Base-by-base conservation (phyloP, 2,797 vertebrate genomes). In the Gymnocypris eckloni region DNA sequence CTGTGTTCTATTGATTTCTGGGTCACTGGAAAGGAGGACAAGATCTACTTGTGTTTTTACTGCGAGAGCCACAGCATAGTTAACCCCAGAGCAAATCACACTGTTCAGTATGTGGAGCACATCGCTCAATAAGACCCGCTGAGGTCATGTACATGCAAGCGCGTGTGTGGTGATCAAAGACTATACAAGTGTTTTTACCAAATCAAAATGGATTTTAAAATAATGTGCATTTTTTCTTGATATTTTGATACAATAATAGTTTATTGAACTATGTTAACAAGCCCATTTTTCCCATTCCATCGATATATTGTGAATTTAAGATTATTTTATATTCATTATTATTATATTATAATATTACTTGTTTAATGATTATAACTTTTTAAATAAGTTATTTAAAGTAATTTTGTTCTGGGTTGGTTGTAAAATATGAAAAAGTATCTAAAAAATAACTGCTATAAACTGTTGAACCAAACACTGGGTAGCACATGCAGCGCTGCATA, bases 1-100 rank as follows among this genome's bases (percentile, higher is more conserved):
- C 83, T 82, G 86, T 67, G 56, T 78, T 73, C 79, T 82, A 86
- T 87, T 87, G 86, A 88, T 88, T 90, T 87, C 75, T 87, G 82
- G 81, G 81, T 77, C 83, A 87, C 79, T 79, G 75, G 79, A 86
- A 86, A 82, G 39, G 78, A 86, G 87, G 77, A 84, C 81, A 84
- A 81, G 85, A 81, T 88, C 87, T 84, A 81, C 69, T 87, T 84
- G 76, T 83, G 33, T 87, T 87, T 85, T 87, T 87, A 83, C 66
- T 1, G 54, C 20, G 72, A 77, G 67, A 79, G 75, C 76, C 83
- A 43, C 66, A 71, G 75, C 75, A 86, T 79, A 79, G 69, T 87
- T 87, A 87, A 87, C 86, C 82, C 77, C 59, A 80, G 50, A 85
- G 82, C 69, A 84, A 87, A 84, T 81, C 45, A 75, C 72, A 72